These are phyloP conservation scores for Solenopsis invicta DNA, from an alignment of 1,140 invertebrate species.

Conservation along the genomic window DNA sequence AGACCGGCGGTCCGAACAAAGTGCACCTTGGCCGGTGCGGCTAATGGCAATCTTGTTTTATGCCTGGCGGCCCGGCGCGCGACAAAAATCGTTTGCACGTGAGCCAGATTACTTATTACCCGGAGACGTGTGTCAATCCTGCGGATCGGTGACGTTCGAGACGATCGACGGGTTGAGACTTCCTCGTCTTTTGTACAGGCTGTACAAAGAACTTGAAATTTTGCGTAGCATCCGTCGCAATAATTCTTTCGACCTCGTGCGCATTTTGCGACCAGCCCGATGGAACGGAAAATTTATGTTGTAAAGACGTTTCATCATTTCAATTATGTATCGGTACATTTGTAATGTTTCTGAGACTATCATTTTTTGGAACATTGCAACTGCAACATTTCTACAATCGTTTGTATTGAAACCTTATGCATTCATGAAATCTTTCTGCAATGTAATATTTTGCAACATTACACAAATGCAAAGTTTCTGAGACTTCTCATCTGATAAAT, in stretches of 20 bases:
- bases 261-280: too few species aligned
- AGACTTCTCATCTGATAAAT: too few species aligned
- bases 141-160: neutral
- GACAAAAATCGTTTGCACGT: constrained; percentile 52
- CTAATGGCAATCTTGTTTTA: constrained; percentile 72
- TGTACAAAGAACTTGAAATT: neutral
- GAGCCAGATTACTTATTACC: constrained; percentile 44
- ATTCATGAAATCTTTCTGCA: too few species aligned
- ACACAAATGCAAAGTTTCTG: too few species aligned
- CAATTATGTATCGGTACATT: too few species aligned
- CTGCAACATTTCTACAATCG: too few species aligned
- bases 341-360: too few species aligned
- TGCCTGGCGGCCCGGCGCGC: constrained; percentile 23
- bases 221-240: neutral
- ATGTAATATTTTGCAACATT: too few species aligned
- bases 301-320: too few species aligned
- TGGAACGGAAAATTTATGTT: too few species aligned
- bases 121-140: constrained; percentile 22
- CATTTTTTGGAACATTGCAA: too few species aligned
- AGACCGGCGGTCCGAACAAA: constrained; percentile 69
- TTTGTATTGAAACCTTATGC: too few species aligned
- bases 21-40: constrained; percentile 65
- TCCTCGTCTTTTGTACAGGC: neutral
- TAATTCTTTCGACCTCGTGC: neutral
- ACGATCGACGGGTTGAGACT: neutral